phyloP scores from a whole-genome alignment of 1,140 invertebrate genomes.

The Drosophila gunungcola region DNA sequence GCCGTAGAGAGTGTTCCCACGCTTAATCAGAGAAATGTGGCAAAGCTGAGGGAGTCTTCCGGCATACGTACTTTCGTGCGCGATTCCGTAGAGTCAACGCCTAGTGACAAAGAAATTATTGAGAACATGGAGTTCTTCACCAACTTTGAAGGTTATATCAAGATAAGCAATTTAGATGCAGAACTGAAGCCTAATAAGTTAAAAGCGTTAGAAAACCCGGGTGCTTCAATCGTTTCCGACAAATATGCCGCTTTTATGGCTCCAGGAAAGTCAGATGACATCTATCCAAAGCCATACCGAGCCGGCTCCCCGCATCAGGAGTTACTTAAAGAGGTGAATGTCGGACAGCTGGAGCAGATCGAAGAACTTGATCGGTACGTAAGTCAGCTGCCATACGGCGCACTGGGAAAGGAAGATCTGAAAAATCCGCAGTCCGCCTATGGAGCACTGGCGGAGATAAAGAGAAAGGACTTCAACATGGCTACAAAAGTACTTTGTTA shows the following conservation, averaged over 20 bases:
- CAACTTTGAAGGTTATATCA: constrained; percentile 20
- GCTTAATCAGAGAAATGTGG: constrained; percentile 47
- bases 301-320: constrained; percentile 75
- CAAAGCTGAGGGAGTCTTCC: constrained; percentile 41
- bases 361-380: constrained; percentile 61
- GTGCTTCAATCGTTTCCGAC: constrained; percentile 69
- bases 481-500: constrained; percentile 90
- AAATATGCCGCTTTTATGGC: constrained; percentile 85
- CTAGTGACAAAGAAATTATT: constrained; percentile 69
- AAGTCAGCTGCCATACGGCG: constrained; percentile 59
- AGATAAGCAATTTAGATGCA: constrained; percentile 26
- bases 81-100: constrained; percentile 88
- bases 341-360: constrained; percentile 61
- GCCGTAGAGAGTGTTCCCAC: constrained; percentile 87
- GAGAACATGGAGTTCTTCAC: constrained; percentile 15
- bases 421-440: constrained; percentile 35
- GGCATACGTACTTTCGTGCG: constrained; percentile 84
- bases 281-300: constrained; percentile 69
- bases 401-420: constrained; percentile 34
- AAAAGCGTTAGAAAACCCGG: constrained; percentile 26
- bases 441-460: constrained; percentile 57
- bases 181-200: constrained; percentile 31
- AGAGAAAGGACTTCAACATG: constrained; percentile 65
- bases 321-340: constrained; percentile 58
- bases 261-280: constrained; percentile 30